A percentile compares a stretch with the other conserved stretches of the same genome.
These are phyloP conservation scores for Ylistrum balloti DNA, from an alignment of 1,140 invertebrate genomes.

Conservation along the genomic window DNA sequence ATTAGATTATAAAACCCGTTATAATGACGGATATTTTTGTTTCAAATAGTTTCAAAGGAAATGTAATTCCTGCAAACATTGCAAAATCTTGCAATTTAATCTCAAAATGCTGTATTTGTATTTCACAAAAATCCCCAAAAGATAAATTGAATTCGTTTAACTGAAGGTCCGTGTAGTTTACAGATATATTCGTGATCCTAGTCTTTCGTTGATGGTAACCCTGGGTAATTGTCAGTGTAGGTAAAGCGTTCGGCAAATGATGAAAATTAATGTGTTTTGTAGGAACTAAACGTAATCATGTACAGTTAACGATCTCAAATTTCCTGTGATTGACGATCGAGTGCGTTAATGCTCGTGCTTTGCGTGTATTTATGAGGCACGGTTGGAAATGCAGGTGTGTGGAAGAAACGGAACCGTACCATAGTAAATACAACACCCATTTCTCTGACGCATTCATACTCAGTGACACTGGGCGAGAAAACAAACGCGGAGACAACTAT, in stretches of 20 bases:
- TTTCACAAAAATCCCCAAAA: no score
- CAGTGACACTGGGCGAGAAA: neutral
- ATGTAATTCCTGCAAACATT: no score
- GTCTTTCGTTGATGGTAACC: neutral
- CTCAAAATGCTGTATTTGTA: no score
- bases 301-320: slow-evolving; percentile 8
- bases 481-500: neutral
- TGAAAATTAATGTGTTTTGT: slow-evolving; percentile 14
- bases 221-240: neutral
- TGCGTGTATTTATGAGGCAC: slow-evolving; percentile 32
- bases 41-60: no score
- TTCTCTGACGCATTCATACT: neutral
- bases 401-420: neutral
- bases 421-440: neutral
- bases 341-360: neutral
- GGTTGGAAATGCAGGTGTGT: slow-evolving; percentile 32
- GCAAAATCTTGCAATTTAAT: no score
- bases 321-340: slow-evolving; percentile 17
- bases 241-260: neutral
- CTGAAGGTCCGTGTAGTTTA: no score
- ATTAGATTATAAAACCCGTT: no score
- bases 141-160: no score
- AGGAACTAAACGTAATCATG: neutral
- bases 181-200: neutral
- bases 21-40: no score